Evolutionary conservation across 2,113 vertebrate genomes (phyloP).

Genomic region (Engystomops pustulosus): DNA sequence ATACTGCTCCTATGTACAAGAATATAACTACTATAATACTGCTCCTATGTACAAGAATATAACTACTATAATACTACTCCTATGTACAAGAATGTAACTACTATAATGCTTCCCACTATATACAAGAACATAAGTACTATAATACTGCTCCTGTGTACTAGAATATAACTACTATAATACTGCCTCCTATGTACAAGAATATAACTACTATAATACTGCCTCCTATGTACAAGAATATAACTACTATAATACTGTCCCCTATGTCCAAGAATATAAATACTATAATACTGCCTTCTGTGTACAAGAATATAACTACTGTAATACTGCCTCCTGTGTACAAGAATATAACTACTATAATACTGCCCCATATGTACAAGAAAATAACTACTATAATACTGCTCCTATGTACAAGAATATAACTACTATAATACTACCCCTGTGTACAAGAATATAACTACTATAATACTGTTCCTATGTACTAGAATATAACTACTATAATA

Average conservation of each 20-base stretch:
- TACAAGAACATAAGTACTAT: background rate
- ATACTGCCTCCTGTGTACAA: background rate
- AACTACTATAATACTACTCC: background rate
- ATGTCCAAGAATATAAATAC: too few relatives aligned
- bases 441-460: background rate
- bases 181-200: too few relatives aligned
- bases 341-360: constrained; percentile 3
- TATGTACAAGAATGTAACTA: constrained; percentile 2
- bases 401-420: background rate
- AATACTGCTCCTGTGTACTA: background rate
- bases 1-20: too few relatives aligned
- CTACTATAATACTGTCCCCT: background rate
- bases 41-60: background rate
- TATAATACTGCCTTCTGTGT: too few relatives aligned
- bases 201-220: background rate
- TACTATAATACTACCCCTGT: background rate
- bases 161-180: background rate
- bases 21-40: background rate
- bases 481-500: background rate
- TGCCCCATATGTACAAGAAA: background rate
- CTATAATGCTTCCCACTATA: background rate
- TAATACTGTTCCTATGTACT: too few relatives aligned
- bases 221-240: background rate
- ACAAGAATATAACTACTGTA: too few relatives aligned
- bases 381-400: background rate